phyloP scores from a whole-genome alignment of 2,888 invertebrate genomes.

The Ichneumon xanthorius region DNA sequence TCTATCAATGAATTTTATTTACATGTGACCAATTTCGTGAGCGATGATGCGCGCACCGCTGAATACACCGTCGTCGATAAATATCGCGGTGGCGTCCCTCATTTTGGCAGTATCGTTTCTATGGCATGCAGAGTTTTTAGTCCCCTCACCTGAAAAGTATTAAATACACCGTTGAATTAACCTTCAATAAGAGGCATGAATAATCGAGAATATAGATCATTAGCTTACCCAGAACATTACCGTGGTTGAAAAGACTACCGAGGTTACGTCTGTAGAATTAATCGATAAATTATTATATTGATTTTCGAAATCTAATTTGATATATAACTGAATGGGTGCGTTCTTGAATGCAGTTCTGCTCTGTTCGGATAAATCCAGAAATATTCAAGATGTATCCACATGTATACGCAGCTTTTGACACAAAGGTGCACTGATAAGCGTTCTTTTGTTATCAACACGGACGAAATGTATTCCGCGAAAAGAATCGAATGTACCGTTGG shows the following conservation, averaged over 20 bases:
- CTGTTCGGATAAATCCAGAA: too few species aligned
- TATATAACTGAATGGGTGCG: too few species aligned
- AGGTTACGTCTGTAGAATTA: neutral
- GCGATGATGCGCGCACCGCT: slow-evolving; percentile 32
- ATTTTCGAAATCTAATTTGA: neutral
- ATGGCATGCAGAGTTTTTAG: neutral
- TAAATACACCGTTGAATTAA: neutral
- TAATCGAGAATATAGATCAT: neutral
- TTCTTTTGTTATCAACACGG: too few species aligned
- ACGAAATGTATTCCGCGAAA: too few species aligned
- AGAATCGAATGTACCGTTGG: too few species aligned
- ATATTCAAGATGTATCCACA: too few species aligned
- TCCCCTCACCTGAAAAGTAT: neutral
- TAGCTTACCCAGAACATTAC: neutral
- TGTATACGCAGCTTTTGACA: too few species aligned
- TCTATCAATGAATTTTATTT: neutral
- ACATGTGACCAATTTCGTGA: slow-evolving; percentile 64
- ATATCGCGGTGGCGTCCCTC: slow-evolving; percentile 6
- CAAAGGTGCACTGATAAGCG: too few species aligned
- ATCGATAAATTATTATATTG: neutral
- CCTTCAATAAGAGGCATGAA: neutral
- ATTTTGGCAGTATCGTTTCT: rapidly evolving
- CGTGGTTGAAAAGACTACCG: neutral
- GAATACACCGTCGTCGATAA: slow-evolving; percentile 37
- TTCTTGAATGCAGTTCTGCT: too few species aligned